Conservation (phyloP, 2,797 vertebrate genomes). For the Melanotaenia maccullochi region DNA sequence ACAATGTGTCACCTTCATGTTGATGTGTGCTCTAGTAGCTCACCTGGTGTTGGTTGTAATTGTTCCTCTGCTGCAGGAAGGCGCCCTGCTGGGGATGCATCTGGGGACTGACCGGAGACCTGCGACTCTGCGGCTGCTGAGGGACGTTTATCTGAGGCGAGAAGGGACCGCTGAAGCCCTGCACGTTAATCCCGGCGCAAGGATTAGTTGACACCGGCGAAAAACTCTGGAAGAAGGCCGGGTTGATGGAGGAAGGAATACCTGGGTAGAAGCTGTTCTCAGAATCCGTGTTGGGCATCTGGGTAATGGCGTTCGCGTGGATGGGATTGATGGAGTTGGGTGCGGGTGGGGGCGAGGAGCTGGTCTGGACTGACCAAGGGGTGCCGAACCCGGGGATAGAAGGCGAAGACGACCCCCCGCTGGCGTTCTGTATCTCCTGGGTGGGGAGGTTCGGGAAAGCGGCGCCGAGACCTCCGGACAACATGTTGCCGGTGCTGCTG, state of each 20-base stretch:
- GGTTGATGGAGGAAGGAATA: slow-evolving; percentile 92
- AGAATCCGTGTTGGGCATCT: slow-evolving; percentile 86
- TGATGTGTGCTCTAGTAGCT: slow-evolving; percentile 30
- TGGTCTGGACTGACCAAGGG: slow-evolving; percentile 96
- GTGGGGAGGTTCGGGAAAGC: slow-evolving; percentile 88
- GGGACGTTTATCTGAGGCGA: slow-evolving; percentile 90
- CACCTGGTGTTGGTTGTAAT: slow-evolving; percentile 97
- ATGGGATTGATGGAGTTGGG: slow-evolving; percentile 71
- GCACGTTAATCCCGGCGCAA: slow-evolving; percentile 88
- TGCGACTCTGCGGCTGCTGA: slow-evolving; percentile 88
- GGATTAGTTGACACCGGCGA: slow-evolving; percentile 90
- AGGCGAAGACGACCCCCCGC: slow-evolving; percentile 87
- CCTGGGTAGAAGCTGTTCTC: slow-evolving; percentile 94
- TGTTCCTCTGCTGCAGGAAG: slow-evolving; percentile 94
- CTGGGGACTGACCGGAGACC: slow-evolving; percentile 93
- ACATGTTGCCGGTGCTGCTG: slow-evolving; percentile 82
- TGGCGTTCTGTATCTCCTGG: slow-evolving; percentile 87
- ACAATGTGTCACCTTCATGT: slow-evolving; percentile 1
- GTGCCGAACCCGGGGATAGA: slow-evolving; percentile 91
- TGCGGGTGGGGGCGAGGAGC: slow-evolving; percentile 88
- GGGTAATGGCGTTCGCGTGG: slow-evolving; percentile 81
- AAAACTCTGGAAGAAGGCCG: slow-evolving; percentile 96
- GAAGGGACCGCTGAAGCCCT: slow-evolving; percentile 89
- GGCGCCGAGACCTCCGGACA: slow-evolving; percentile 87
- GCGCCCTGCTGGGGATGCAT: slow-evolving; percentile 91